Conservation (phyloP, 2,113 vertebrate species). For the Megaceryle torquata region DNA sequence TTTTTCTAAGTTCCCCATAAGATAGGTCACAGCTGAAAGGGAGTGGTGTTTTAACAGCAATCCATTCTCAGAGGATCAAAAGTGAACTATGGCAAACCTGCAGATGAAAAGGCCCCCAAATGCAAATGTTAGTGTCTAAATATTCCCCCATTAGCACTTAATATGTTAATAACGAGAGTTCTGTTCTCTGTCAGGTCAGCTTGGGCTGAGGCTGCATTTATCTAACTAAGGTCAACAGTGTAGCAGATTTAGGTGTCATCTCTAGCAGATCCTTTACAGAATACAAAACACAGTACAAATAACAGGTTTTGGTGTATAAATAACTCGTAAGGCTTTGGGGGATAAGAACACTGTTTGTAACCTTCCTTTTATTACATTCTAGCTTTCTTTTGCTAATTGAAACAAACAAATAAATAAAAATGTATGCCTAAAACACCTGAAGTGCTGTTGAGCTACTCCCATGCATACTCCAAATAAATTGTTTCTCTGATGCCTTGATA, state of each 20-base stretch:
- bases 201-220: background rate
- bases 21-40: background rate
- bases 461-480: background rate
- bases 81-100: background rate
- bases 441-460: background rate
- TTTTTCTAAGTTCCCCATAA: background rate
- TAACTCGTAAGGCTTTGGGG: background rate
- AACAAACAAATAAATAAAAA: background rate
- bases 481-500: background rate
- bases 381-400: background rate
- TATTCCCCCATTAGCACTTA: background rate
- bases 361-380: background rate
- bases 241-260: background rate
- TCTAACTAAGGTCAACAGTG: background rate
- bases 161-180: background rate
- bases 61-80: background rate
- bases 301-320: background rate
- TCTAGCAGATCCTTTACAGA: background rate
- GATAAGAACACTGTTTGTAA: background rate
- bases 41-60: background rate
- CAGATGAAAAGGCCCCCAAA: background rate
- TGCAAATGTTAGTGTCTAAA: background rate
- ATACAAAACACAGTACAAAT: background rate
- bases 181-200: background rate
- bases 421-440: background rate